A percentile compares a stretch with the other conserved stretches of the same genome.
Evolutionary conservation across 1,140 invertebrate species (phyloP).

Genomic region (Drosophila trapezifrons): DNA sequence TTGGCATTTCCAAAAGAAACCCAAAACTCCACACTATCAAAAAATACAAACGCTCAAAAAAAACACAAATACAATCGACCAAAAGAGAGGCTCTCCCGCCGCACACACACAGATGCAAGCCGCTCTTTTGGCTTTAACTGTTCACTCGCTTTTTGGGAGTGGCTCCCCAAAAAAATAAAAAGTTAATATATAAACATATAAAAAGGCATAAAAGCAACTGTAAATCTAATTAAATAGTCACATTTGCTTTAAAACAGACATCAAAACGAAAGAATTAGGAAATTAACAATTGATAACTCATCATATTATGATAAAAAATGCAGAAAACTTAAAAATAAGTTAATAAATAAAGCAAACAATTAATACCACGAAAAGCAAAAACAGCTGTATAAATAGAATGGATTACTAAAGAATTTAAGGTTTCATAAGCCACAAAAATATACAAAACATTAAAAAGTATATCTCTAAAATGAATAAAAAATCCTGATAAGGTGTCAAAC

Average conservation of each 20-base stretch:
- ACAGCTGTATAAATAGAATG: not conserved
- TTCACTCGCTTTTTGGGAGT: conserved; percentile 71
- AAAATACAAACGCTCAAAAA: conserved; percentile 26
- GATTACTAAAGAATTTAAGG: not conserved
- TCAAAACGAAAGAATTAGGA: not conserved
- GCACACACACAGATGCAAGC: conserved; percentile 5
- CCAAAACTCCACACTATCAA: conserved; percentile 36
- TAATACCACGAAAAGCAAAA: not conserved
- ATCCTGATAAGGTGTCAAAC: not conserved
- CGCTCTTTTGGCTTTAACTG: conserved; percentile 69
- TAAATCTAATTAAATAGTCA: conserved; percentile 25
- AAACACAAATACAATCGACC: conserved; percentile 15
- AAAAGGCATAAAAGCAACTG: conserved; percentile 40
- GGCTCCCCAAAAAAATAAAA: conserved; percentile 69
- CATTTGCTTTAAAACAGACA: not conserved
- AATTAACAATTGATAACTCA: not conserved
- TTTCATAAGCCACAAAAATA: not conserved
- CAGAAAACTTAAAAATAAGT: not conserved
- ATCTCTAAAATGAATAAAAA: not conserved
- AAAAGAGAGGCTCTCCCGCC: conserved; percentile 26
- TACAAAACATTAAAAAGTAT: not conserved
- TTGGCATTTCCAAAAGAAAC: conserved; percentile 73
- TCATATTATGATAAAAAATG: not conserved
- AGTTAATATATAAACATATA: conserved; percentile 23
- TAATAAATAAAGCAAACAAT: not conserved